These are phyloP conservation scores for Halesus radiatus DNA, from an alignment of 1,140 invertebrate species.

Conservation along the genomic window DNA sequence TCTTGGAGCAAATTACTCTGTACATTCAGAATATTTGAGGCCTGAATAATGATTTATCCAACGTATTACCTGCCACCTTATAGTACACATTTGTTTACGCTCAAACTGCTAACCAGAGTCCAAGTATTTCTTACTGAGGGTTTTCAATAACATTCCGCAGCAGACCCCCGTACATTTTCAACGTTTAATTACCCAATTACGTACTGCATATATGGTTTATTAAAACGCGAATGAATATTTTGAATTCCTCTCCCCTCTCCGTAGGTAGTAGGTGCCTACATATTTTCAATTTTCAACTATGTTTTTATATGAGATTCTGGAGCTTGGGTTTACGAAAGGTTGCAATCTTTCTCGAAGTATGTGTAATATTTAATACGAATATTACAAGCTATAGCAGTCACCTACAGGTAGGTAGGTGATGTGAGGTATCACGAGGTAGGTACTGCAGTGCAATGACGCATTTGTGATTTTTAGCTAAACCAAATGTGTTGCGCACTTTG, in stretches of 20 bases:
- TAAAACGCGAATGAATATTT: conserved; percentile 51
- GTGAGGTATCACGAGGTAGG: not conserved
- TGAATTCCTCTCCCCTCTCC: conserved; percentile 29
- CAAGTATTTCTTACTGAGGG: conserved; percentile 42
- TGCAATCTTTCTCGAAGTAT: too few relatives aligned
- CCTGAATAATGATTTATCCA: too few relatives aligned
- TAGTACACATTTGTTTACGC: not conserved
- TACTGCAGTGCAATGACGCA: conserved; percentile 2
- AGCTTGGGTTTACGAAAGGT: not conserved
- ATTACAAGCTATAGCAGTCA: too few relatives aligned
- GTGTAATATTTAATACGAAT: too few relatives aligned
- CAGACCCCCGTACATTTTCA: conserved; percentile 47
- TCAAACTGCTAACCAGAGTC: not conserved
- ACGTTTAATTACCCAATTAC: conserved; percentile 57
- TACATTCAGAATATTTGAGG: not conserved
- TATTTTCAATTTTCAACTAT: too few relatives aligned
- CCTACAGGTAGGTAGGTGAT: too few relatives aligned
- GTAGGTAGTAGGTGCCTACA: not conserved
- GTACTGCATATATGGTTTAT: conserved; percentile 52
- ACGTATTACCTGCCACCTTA: conserved; percentile 3
- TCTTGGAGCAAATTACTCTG: not conserved
- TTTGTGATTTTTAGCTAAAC: not conserved
- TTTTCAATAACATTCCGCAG: conserved; percentile 53
- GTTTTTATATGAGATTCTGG: not conserved
- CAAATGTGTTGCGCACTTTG: conserved; percentile 11